A percentile compares a stretch with the other conserved stretches of the same genome.
Conservation (phyloP, 2,888 invertebrate genomes). For the Acanthosepion lycidas region DNA sequence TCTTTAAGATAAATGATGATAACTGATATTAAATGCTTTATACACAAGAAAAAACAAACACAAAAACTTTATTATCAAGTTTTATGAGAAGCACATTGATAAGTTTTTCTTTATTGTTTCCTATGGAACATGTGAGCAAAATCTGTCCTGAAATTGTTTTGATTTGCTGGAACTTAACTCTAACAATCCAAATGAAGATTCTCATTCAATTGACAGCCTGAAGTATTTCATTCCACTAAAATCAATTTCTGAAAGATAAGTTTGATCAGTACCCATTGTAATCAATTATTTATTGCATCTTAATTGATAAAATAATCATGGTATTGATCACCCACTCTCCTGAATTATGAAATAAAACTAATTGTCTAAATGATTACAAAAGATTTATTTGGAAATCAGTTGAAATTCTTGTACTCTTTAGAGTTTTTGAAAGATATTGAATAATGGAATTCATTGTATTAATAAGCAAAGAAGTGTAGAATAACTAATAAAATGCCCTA, state of each 20-base stretch:
- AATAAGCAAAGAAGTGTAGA: not conserved
- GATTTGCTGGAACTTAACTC: too few relatives aligned
- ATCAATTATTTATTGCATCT: not conserved
- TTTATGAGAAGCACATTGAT: not conserved
- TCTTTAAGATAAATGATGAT: too few relatives aligned
- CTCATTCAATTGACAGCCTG: not conserved
- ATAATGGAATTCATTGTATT: not conserved
- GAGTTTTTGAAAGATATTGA: not conserved
- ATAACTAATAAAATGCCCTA: not conserved
- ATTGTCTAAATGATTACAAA: not conserved
- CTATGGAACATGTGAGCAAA: not conserved
- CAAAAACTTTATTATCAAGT: too few relatives aligned
- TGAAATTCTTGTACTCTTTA: not conserved
- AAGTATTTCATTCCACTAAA: not conserved
- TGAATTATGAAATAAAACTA: not conserved
- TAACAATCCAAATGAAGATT: not conserved
- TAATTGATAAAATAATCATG: not conserved
- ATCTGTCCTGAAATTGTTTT: not conserved
- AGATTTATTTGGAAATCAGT: not conserved
- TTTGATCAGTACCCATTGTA: not conserved
- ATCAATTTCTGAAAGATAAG: not conserved
- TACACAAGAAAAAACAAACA: too few relatives aligned
- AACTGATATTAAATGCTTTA: too few relatives aligned
- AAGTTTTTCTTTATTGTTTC: not conserved
- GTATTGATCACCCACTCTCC: not conserved